Base-by-base conservation (phyloP, 2,888 invertebrate genomes). In the Leucozona laternaria region DNA sequence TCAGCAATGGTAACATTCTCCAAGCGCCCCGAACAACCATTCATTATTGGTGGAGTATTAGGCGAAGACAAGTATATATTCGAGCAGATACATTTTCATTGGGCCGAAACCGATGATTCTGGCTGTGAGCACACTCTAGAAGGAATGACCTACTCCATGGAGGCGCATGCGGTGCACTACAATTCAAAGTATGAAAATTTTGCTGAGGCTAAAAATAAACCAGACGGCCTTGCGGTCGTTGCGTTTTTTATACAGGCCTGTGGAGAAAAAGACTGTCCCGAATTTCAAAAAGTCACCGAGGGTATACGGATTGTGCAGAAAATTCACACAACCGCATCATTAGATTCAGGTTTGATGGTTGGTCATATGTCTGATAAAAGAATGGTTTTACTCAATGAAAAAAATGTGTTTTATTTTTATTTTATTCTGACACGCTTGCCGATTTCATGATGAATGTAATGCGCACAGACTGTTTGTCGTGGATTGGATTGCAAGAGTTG, bases 121-220 rank as follows among this genome's bases (percentile, higher is more conserved):
- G 97, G 97, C 15, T 96, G 96, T 89, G 97, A 97, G 91, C 97
- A 97, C 90, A 95, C 95, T 40, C 93, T 97, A 57, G 95, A 97
- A 91, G 96, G 96, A 58, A 94, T 91, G 77, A 95, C 96, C 86
- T 96, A 95, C 89, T 96, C 96, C 10, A 95, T 96, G 92, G 96
- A 96, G 92, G 95, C 96, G 58, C 97, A 97, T 90, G 95, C 96
- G 72, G 97, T 97, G 0, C 97, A 96, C 91, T 96, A 95, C 91
- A 96, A 96, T 90, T 94, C 94, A 89, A 95, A 95, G 91, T 96
- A 96, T 89, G 93, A 93, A 80, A 94, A 94, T 20, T 93, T 96
- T 90, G 93, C 94, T 71, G 94, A 94, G 58, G 96, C 96, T 0
- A 94, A 94, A 4, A 94, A 95, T 28, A 94, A 96, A 90, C 94